Base-by-base conservation (phyloP, 2,113 vertebrate genomes). In the Fukomys damarensis region DNA sequence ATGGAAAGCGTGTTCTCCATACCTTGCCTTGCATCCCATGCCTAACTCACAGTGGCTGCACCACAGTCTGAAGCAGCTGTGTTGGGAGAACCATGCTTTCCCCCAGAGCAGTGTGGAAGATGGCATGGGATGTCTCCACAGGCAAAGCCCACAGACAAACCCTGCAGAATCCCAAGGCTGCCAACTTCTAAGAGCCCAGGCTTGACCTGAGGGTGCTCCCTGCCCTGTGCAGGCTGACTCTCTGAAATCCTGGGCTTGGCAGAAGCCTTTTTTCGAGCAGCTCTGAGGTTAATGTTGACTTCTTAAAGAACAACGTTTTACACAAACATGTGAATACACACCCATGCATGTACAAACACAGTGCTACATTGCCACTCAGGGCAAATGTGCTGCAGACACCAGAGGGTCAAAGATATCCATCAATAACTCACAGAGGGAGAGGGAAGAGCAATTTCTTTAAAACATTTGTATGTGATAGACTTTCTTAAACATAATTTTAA, bases 301-400 rank as follows among this genome's bases (percentile, higher is more conserved):
- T 93, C 19, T 89, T 70, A 86, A 92, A 72, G 46, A 28, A 12
- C 22, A 28, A 35, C 9, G 32, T 52, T 8, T 24, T 28, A 35
- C 0, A 0, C 20, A 43, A n/a, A 43, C 28, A 35, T 12, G 7
- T 30, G 38, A 12, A 12, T 10, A 0, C 1, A 30, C 32, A 38
- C 4, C 30, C 41, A 26, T 11, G 7, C 2, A 14, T 10, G 11
- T 10, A 32, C 76, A 72, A 35, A 30, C 32, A 4, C 1, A 5
- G 4, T 19, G 10, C 76, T 38, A 4, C 12, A 10, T 8, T 52
- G 81, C 38, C 72, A n/a, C 4, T 20, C 22, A 65, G 9, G 85
- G 26, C n/a, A 66, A 43, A 63, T 2, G 7, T 52, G 38, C 52
- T 87, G 16, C 28, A 41, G 24, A 86, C 4, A 3, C 10, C 49